Evolutionary conservation across 2,797 vertebrate genomes (phyloP).

Genomic region (Threskiornis aethiopicus): DNA sequence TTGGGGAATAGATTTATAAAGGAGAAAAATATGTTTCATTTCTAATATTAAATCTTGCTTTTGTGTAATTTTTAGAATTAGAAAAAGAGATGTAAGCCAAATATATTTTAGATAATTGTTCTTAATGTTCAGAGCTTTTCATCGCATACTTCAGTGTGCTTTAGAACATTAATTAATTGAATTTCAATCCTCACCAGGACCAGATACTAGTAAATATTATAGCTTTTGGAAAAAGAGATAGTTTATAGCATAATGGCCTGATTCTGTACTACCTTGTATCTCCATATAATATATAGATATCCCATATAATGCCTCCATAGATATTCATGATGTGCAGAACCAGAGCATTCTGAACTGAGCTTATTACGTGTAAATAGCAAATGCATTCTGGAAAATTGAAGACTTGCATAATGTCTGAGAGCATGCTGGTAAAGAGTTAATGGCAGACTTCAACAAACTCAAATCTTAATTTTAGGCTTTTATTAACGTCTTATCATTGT

Average conservation of each 20-base stretch:
- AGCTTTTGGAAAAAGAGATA: background rate
- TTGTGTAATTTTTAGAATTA: slow-evolving; percentile 25
- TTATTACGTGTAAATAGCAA: background rate
- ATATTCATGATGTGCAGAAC: background rate
- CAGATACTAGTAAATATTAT: background rate
- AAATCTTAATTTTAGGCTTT: background rate
- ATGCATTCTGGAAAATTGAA: background rate
- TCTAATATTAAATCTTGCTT: slow-evolving; percentile 33
- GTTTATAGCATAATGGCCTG: background rate
- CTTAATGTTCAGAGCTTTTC: slow-evolving; percentile 45
- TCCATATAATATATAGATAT: background rate
- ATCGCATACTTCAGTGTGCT: background rate
- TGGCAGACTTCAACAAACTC: background rate
- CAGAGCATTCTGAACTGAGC: background rate
- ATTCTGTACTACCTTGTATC: background rate
- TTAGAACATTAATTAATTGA: slow-evolving; percentile 49
- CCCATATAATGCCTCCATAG: background rate
- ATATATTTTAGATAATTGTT: slow-evolving; percentile 37
- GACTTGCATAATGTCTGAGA: background rate
- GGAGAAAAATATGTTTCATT: slow-evolving; percentile 16
- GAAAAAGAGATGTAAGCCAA: slow-evolving; percentile 10
- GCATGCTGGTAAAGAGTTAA: background rate
- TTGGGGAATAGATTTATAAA: slow-evolving; percentile 11
- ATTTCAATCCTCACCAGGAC: background rate
- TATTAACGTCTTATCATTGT: accelerated